Percentiles rank a stretch among this genome's conserved stretches.
Conservation (phyloP, 2,888 invertebrate genomes). For the Dolichopus griseipennis region DNA sequence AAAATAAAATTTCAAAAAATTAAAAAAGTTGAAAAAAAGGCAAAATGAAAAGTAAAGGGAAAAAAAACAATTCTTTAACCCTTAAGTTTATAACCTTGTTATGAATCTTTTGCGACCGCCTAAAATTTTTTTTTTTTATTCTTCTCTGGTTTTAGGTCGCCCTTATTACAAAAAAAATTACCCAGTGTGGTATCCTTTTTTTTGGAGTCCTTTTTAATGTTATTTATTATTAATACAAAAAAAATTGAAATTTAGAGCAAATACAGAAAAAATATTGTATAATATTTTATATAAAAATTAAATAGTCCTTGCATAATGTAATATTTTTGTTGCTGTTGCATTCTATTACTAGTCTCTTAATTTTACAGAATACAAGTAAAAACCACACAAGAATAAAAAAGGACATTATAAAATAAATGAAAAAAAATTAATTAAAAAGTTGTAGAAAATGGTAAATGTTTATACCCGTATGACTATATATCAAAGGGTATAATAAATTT, state of each 20-base stretch:
- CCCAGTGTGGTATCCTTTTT: not conserved
- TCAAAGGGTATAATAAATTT: too few relatives aligned
- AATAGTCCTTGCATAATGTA: not conserved
- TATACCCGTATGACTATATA: too few relatives aligned
- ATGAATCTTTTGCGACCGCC: constrained; percentile 7
- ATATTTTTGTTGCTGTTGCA: not conserved
- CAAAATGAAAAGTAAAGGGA: not conserved
- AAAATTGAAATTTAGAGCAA: not conserved
- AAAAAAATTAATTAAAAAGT: constrained; percentile 19
- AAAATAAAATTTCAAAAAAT: not conserved
- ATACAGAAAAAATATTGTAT: not conserved
- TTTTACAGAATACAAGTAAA: not conserved
- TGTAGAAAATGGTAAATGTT: constrained; percentile 22
- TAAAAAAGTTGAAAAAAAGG: too few relatives aligned
- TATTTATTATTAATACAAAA: not conserved
- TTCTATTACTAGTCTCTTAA: not conserved
- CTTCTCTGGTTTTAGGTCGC: not conserved
- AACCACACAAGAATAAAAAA: not conserved
- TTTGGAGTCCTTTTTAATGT: not conserved
- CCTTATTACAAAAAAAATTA: not conserved
- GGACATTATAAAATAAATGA: not conserved
- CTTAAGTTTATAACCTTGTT: constrained; percentile 8
- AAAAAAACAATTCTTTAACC: not conserved
- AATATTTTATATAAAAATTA: not conserved
- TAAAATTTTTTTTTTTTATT: not conserved